Base-by-base conservation (phyloP, 2,888 invertebrate species). In the Colletes collaris region DNA sequence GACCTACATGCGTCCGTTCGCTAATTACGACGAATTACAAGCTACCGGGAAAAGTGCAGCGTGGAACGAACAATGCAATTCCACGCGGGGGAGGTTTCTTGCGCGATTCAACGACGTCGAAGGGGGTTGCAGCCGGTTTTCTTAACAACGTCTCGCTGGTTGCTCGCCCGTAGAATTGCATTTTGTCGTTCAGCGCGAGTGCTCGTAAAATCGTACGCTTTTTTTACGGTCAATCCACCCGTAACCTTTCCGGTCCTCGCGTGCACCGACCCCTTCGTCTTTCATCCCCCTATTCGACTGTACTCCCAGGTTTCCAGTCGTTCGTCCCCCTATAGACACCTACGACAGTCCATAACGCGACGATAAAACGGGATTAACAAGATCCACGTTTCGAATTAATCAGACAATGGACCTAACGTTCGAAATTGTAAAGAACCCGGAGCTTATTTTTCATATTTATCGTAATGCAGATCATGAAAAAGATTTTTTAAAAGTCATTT, bases 181-280 rank as follows among this genome's bases (percentile, higher is more conserved):
- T 76, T 83, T 73, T 58, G 70, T 81, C 85, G 82, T 80, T 84
- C 82, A 82, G 70, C 8, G 76, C 62, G 74, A 85, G 78, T 75
- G 81, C 76, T 86, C 85, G 79, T 86, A 86, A 85, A 86, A 86
- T 81, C 78, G 69, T 53, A 10, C 35, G 55, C n/a, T 50, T 73
- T 72, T 73, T 82, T 73, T 72, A 74, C 67, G 63, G 52, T 10
- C 63, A 58, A n/a, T 11, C 50, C 59, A 59, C 40, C 27, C 44
- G 68, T 68, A 53, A 67, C 76, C 52, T 60, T 53, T 50, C 52
- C 27, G 2, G 27, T 0, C 27, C 27, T 27, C 27, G 27, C 27
- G 27, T 2, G 13, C 19, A 7, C 52, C 11, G 7, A 7, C 56
- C 49, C 10, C 53, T 59, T 46, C 69, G n/a, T 58, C 56, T 63